These are phyloP conservation scores for Saccostrea cuccullata DNA, from an alignment of 1,140 invertebrate genomes.

Conservation along the genomic window DNA sequence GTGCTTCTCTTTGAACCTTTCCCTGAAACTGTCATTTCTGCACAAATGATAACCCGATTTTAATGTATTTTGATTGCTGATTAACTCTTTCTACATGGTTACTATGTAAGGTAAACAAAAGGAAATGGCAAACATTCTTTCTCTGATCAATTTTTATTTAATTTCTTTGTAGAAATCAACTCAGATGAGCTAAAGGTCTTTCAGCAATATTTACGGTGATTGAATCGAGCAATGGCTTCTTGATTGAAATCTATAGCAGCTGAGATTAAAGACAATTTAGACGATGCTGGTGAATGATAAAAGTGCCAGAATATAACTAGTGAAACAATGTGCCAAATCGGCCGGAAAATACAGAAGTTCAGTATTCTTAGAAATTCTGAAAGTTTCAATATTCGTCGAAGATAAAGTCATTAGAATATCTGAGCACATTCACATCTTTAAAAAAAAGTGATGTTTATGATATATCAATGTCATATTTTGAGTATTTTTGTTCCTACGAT, in stretches of 20 bases:
- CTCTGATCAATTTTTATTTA: background rate
- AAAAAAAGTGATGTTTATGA: too few relatives aligned
- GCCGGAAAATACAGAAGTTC: background rate
- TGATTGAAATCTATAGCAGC: constrained; percentile 27
- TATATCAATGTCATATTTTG: too few relatives aligned
- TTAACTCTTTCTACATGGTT: background rate
- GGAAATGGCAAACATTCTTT: constrained; percentile 6
- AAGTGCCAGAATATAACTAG: background rate
- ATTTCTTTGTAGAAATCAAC: constrained; percentile 31
- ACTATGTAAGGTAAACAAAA: constrained; percentile 18
- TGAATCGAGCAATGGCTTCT: background rate
- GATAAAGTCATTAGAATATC: background rate
- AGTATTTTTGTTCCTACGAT: too few relatives aligned
- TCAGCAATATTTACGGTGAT: constrained; percentile 31
- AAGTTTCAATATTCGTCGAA: background rate
- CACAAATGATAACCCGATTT: background rate
- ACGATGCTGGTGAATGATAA: background rate
- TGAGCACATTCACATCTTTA: too few relatives aligned
- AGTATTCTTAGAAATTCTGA: too few relatives aligned
- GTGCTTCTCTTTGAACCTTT: background rate
- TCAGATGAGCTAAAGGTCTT: background rate
- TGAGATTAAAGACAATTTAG: constrained; percentile 14
- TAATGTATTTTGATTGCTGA: constrained; percentile 20
- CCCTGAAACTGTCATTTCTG: background rate
- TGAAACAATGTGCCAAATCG: constrained; percentile 20